Base-by-base conservation (phyloP, 2,797 vertebrate genomes). In the Vultur gryphus region DNA sequence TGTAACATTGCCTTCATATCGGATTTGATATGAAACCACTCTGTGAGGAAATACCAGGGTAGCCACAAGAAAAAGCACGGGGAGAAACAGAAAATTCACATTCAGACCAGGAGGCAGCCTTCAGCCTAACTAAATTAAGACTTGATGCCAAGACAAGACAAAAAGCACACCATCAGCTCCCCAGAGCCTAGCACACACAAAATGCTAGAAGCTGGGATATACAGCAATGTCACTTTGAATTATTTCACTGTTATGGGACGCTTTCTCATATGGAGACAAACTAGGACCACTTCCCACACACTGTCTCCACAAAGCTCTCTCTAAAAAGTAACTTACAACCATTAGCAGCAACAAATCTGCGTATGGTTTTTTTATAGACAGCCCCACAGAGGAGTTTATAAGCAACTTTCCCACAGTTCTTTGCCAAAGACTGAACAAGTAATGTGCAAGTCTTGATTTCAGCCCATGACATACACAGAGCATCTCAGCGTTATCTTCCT, bases 21-120 rank as follows among this genome's bases (percentile, higher is more conserved):
- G 99, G 94, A 99, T 99, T 94, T 99, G 99, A 82, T 99, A 99
- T 0, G 99, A 99, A 97, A 99, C 98, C n/a, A 98, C 98, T 69
- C 99, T 99, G 91, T 0, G n/a, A 87, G 62, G 54, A 52, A 76
- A 43, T 13, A 46, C 16, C 81, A 39, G 29, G 57, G 72, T 11
- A 66, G 61, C 5, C 76, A 44, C 5, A 26, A 39, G 35, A 25
- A 73, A 33, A 55, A 54, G 14, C 49, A 67, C 0, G 1, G 19
- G 41, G 33, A 66, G 41, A 70, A 80, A 61, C 29, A 91, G 24
- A 49, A 58, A 84, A 70, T 11, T 41, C 46, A 48, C 4, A 0
- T 67, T 87, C 31, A 72, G 67, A 76, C 3, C 43, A 67, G 51
- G 18, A 83, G 14, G 20, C 46, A 51, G 37, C 28, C 43, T 49